Base-by-base conservation (phyloP, 2,797 vertebrate species). In the Rhynchonycteris naso region DNA sequence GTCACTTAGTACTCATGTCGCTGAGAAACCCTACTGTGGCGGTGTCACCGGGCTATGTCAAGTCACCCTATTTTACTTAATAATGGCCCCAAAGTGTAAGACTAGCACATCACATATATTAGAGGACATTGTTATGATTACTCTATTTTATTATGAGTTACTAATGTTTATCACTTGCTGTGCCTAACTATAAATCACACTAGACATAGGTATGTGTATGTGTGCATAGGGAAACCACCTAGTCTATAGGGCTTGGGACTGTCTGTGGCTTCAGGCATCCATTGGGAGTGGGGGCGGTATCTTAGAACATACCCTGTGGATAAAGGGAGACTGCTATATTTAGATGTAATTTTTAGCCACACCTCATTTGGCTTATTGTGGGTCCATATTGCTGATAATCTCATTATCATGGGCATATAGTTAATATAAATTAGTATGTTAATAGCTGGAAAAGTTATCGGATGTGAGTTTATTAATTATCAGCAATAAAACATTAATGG, bases 391-490 rank as follows among this genome's bases (percentile, higher is more conserved):
- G 18, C 38, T 68, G 63, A 52, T 91, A 72, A 92, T 33, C 38
- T n/a, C n/a, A 58, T 59, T 18, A 52, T 50, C 15, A 13, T 71
- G 43, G 26, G 4, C 65, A 71, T 94, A 66, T 58, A 80, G 3
- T 89, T 90, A 61, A 38, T 66, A 30, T 72, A 83, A 38, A 86
- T 79, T 85, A 65, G 47, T 75, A 21, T 54, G 19, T 33, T 76
- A 24, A 59, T 56, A 90, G n/a, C 18, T 90, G 21, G 33, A 91
- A 84, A 95, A 58, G 7, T 78, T 47, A 72, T 75, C 80, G 93
- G 35, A 80, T 61, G 11, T 86, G 35, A 95, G 24, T 11, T 83
- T 76, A 89, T 78, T 87, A 74, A 91, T 80, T 75, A 84, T 86
- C 22, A 47, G 69, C 18, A 88, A 72, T 82, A 35, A 90, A 86